Base-by-base conservation (phyloP, 1,140 invertebrate species). In the Drosophila funebris region DNA sequence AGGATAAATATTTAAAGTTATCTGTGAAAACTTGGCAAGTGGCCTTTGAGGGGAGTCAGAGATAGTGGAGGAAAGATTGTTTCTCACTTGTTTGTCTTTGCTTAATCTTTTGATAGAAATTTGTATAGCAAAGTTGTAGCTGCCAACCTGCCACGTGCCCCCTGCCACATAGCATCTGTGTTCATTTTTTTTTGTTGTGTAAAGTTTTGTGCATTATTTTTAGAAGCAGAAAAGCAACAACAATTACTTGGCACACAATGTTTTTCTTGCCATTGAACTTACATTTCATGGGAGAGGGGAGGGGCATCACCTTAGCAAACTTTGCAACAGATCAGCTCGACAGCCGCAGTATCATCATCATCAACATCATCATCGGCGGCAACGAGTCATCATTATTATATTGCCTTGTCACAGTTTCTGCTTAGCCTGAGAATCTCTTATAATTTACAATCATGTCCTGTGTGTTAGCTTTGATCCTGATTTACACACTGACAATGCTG, bases 71-170 rank as follows among this genome's bases (percentile, higher is more conserved):
- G 24, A 0, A n/a, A 22, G 29, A 13, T 9, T 73, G 74, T 50
- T 81, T 73, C 76, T 75, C 78, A 75, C 74, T 85, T 85, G 74
- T 85, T 85, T 85, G 82, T 85, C 82, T 85, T 85, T 87, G 78
- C 82, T 87, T 87, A 87, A 87, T 87, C 82, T 87, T 87, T 88
- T 88, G 83, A 88, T 87, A 87, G 83, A 87, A 88, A 87, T 87
- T 87, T 88, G 82, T 87, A 87, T 88, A 71, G 64, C 77, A 88
- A 87, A 88, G 66, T 87, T 87, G 78, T 71, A 22, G 29, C 24
- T 33, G 41, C 29, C 48, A 18, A 14, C 16, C 13, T 6, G 48
- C 22, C 52, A n/a, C 58, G n/a, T 18, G 14, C 29, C 43, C 43
- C n/a, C 22, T 18, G 56, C 13, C 62, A 36, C 50, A 18, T 33